Evolutionary conservation across 2,797 vertebrate species (phyloP).

Genomic region (Lindbergichthys nudifrons): DNA sequence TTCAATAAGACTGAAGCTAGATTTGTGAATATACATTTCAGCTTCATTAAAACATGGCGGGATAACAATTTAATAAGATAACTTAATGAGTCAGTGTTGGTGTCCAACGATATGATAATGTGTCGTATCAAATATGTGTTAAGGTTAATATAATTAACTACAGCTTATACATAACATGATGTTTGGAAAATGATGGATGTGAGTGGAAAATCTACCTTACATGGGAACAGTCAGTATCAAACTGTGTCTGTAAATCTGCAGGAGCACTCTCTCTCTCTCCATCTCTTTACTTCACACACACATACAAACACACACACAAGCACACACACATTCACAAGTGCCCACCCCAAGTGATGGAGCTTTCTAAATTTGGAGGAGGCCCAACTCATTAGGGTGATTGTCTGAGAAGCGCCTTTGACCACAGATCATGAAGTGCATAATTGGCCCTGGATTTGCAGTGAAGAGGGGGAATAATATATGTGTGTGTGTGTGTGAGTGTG

Average conservation of each 20-base stretch:
- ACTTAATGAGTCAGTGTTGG: background rate
- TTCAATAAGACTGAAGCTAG: slow-evolving; percentile 5
- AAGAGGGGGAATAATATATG: slow-evolving; percentile 23
- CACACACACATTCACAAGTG: slow-evolving; percentile 25
- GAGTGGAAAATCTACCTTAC: background rate
- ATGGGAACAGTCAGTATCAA: background rate
- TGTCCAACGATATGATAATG: background rate
- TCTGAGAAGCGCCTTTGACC: slow-evolving; percentile 75
- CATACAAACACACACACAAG: slow-evolving; percentile 5
- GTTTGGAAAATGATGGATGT: slow-evolving; percentile 1
- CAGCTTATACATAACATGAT: background rate
- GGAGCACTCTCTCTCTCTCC: background rate
- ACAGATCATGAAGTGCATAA: slow-evolving; percentile 77
- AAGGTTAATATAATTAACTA: background rate
- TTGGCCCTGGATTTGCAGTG: slow-evolving; percentile 64
- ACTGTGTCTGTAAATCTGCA: background rate
- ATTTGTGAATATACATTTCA: background rate
- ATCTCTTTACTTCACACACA: background rate
- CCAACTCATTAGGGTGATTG: slow-evolving; percentile 80
- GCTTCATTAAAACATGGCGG: slow-evolving; percentile 1
- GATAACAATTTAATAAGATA: slow-evolving; percentile 5
- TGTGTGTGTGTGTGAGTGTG: slow-evolving; percentile 10
- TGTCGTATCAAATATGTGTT: background rate
- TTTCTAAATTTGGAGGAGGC: slow-evolving; percentile 68
- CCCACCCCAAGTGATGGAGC: slow-evolving; percentile 54